Evolutionary conservation across 2,888 invertebrate genomes (phyloP), one percentile per base, ranked within the genome.

Genomic region (Stegophylla sp.): DNA sequence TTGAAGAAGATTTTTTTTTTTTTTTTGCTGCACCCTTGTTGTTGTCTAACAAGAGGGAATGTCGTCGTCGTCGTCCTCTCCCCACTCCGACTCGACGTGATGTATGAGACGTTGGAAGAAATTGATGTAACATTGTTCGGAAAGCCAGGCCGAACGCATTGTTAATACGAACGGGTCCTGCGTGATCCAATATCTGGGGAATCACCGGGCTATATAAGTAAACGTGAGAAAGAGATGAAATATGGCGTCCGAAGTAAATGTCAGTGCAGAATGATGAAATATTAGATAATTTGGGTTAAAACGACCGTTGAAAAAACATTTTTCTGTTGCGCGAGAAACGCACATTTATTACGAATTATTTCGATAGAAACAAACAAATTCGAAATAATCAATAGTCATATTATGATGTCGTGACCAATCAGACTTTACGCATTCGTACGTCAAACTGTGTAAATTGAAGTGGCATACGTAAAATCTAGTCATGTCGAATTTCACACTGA

Each of bases 81-180:
- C n/a, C n/a, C n/a, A n/a, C n/a, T n/a, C n/a, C n/a, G n/a, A n/a
- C 63, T 48, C 20, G 34, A 34, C 12, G 48, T 74, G 74, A 74
- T 74, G 74, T 51, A 63, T 63, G 74, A 51, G 74, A 63, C 51
- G 74, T 51, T 51, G 48, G 34, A 10, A 63, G 48, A 74, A 63
- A 74, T 74, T 63, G 74, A 63, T 63, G 63, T 63, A 74, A 74
- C 74, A 74, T 74, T 74, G 74, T 74, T 74, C 48, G 63, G 5
- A 51, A 63, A 74, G 74, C 51, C 61, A 63, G 45, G 63, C 74
- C 17, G 63, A 51, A 51, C 74, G 63, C 63, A 63, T 63, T 63
- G 63, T 74, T 74, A 74, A 74, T 74, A 51, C 74, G 20, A 51
- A 63, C 63, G 63, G 48, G 48, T 51, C 34, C 48, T 48, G 74